Evolutionary conservation across 2,797 vertebrate species (phyloP), one percentile per base, ranked within the genome.

Genomic region (Microcaecilia unicolor): DNA sequence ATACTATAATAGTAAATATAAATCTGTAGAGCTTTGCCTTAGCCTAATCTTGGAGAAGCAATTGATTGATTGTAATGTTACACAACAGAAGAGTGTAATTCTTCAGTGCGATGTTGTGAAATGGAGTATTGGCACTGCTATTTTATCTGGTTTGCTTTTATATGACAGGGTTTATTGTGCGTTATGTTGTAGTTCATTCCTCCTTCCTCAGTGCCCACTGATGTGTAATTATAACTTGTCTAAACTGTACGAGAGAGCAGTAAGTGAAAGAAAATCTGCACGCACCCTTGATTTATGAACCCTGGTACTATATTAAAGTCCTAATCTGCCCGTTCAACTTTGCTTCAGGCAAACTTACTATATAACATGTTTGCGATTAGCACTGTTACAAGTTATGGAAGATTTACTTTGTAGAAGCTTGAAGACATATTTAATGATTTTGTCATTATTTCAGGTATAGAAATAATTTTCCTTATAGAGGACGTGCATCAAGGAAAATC

Each of bases 141-240:
- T 91, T 93, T 90, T 91, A 91, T 85, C 79, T 86, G 74, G 79
- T 87, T 90, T 83, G 79, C 78, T 84, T 90, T 90, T 92, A 87
- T 89, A 84, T 84, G 88, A 87, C 85, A 87, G 77, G 86, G 85
- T 92, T 94, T 92, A 92, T 90, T 85, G 88, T 86, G 85, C 84
- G 63, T 90, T 86, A 83, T 84, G 80, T 85, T 86, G 84, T 86
- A 88, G 83, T 84, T 87, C 88, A 87, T 88, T 86, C 84, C 82
- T 84, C 81, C 77, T 80, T 59, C 83, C 77, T 78, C 72, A 74
- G 69, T 86, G 76, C 81, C 82, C 84, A 85, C 85, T 83, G 72
- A 86, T 86, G 83, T 91, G 88, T 91, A 95, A 94, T 94, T 95
- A 92, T 88, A 86, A 89, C 88, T 87, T 82, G 89, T 84, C 85